phyloP scores from a whole-genome alignment of 2,888 invertebrate genomes.

The Caradrina clavipalpis region DNA sequence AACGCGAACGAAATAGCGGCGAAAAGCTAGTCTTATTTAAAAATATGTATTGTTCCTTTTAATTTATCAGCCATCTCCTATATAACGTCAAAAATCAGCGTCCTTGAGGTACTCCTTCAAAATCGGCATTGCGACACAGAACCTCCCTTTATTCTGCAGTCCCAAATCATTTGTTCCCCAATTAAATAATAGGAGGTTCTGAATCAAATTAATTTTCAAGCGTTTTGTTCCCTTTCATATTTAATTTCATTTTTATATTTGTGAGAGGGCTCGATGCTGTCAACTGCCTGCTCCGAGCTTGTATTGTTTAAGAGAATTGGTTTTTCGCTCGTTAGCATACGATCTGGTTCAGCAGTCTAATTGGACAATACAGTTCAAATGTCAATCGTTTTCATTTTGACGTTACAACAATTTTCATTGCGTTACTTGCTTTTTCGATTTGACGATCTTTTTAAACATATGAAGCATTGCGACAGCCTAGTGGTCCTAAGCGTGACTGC shows the following conservation, averaged over 20 bases:
- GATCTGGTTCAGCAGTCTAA: neutral
- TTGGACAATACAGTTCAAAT: too few relatives aligned
- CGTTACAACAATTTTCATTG: too few relatives aligned
- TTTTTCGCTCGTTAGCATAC: slow-evolving; percentile 29
- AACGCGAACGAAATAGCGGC: too few relatives aligned
- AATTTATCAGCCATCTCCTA: too few relatives aligned
- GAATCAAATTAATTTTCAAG: slow-evolving; percentile 43
- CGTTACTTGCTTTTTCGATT: too few relatives aligned
- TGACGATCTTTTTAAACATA: too few relatives aligned
- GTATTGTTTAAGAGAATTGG: slow-evolving; percentile 49
- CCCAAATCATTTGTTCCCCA: slow-evolving; percentile 17
- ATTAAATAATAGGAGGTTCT: slow-evolving; percentile 26
- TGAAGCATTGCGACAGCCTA: too few relatives aligned
- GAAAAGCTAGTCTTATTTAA: too few relatives aligned
- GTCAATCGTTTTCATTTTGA: too few relatives aligned
- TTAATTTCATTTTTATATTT: slow-evolving; percentile 53
- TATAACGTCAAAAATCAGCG: too few relatives aligned
- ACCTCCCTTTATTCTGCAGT: slow-evolving; percentile 4
- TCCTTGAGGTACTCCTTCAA: neutral
- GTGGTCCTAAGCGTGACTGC: too few relatives aligned
- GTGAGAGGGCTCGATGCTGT: slow-evolving; percentile 32
- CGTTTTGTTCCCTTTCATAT: slow-evolving; percentile 42
- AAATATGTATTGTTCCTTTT: too few relatives aligned
- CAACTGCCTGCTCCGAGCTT: slow-evolving; percentile 19
- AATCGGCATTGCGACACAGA: slow-evolving; percentile 6